Base-by-base conservation (phyloP, 1,140 invertebrate species). In the Paracyclopina nana region DNA sequence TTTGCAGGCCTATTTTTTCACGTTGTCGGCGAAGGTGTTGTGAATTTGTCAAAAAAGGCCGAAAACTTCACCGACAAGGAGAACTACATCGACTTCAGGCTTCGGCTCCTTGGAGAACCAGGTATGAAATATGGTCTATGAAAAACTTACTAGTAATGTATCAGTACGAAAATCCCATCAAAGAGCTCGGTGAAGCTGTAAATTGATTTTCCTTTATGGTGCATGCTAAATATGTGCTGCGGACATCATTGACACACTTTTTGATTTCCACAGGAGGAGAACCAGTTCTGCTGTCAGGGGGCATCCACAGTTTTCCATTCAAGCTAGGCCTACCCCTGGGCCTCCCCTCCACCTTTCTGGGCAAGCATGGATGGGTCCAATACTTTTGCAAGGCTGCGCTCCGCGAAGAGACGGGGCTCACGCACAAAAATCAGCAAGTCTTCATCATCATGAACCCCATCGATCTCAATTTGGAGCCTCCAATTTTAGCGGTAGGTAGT, bases 361-460 rank as follows among this genome's bases (percentile, higher is more conserved):
- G 86, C 1, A 87, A 86, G 59, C 84, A 90, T 60, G 86, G 87
- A 27, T 91, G 86, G 85, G 85, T 94, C 1, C 87, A 92, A 63
- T 94, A 90, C 63, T 92, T 77, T 60, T 92, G 86, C 60, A 88
- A 88, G 64, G 82, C 85, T 5, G 85, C 85, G 1, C 67, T 91
- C 1, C 69, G 83, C 44, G 86, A 91, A 62, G 80, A 82, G 1
- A 84, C 82, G 56, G 85, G 85, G 1, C 66, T 92, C 9, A 82
- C 82, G 3, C 86, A 92, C 61, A 91, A 92, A 66, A 91, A 91
- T 62, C 86, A 92, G 64, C 86, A 91, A 69, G 85, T 91, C 6
- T 92, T 94, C 63, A 88, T 92, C 57, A 83, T 94, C 0, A 90
- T 92, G 83, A 91, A 85, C 65, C 85, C 85, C 1, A 88, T 92